Evolutionary conservation across 2,888 invertebrate species (phyloP).

Genomic region (Machimus atricapillus): DNA sequence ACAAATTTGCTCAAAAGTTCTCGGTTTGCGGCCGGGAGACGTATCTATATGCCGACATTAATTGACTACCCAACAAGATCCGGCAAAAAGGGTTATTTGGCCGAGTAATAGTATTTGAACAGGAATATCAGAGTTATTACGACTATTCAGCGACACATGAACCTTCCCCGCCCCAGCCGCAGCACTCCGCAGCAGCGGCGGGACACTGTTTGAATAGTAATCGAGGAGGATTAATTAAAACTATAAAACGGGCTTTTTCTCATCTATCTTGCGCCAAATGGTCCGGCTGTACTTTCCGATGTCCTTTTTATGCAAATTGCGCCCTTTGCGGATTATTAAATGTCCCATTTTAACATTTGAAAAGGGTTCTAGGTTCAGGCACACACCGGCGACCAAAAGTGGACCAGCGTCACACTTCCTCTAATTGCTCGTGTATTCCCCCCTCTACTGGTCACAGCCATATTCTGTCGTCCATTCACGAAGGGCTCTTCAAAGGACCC

Average conservation of each 20-base stretch:
- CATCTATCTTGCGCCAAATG: constrained; percentile 21
- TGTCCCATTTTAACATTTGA: not conserved
- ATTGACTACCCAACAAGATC: constrained; percentile 17
- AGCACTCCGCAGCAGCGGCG: constrained; percentile 36
- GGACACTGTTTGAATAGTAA: constrained; percentile 45
- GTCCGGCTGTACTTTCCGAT: not conserved
- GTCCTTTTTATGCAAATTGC: constrained; percentile 37
- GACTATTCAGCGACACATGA: not conserved
- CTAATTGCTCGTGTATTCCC: not conserved
- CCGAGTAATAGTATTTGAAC: constrained; percentile 16
- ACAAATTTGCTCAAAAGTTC: constrained; percentile 10
- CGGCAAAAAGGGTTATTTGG: not conserved
- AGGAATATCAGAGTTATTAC: constrained; percentile 25
- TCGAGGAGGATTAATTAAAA: constrained; percentile 44
- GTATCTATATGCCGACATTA: not conserved
- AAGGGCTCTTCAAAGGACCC: not conserved
- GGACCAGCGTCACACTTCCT: not conserved
- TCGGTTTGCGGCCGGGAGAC: not conserved
- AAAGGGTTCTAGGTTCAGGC: not conserved
- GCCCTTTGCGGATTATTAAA: constrained; percentile 23
- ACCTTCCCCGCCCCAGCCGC: not conserved
- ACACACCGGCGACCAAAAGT: not conserved
- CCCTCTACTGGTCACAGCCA: not conserved
- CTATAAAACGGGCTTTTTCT: constrained; percentile 44
- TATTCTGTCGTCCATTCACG: not conserved